These are phyloP conservation scores for Drosophila subpulchrella DNA, from an alignment of 1,140 invertebrate species.

Conservation along the genomic window DNA sequence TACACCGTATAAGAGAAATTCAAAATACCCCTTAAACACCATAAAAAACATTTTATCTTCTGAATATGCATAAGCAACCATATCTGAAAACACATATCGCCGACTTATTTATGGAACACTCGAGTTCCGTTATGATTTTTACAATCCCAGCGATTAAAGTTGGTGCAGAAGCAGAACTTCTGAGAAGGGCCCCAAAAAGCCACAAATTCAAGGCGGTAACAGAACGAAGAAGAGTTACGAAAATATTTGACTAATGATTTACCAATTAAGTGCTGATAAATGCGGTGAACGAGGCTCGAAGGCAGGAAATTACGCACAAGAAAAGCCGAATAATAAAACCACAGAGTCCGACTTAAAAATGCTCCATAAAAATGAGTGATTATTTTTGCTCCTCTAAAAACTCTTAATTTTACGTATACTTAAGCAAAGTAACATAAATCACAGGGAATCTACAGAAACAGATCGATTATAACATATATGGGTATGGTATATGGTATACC, in stretches of 20 bases:
- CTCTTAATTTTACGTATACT: neutral
- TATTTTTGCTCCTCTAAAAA: neutral
- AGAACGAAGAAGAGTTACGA: conserved; percentile 39
- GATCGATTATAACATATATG: too few species aligned
- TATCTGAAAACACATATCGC: neutral
- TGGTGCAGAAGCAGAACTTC: conserved; percentile 8
- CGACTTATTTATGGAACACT: conserved; percentile 32
- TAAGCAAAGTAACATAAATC: neutral
- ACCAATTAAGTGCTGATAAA: conserved; percentile 80
- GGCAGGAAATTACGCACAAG: conserved; percentile 43
- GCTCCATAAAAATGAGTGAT: neutral
- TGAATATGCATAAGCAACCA: conserved; percentile 2
- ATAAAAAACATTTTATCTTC: neutral
- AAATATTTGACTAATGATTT: conserved; percentile 81
- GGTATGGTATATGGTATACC: neutral
- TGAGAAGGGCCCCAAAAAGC: conserved; percentile 1
- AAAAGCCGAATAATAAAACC: neutral
- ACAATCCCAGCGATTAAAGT: conserved; percentile 27
- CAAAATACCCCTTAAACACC: too few species aligned
- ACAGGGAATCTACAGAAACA: neutral
- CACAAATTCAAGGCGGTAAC: neutral
- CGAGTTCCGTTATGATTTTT: conserved; percentile 35
- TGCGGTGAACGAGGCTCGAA: conserved; percentile 16
- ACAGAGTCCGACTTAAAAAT: conserved; percentile 1
- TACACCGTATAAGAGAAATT: too few species aligned